Evolutionary conservation across 1,140 invertebrate species (phyloP).

Genomic region (Eulimnadia texana): DNA sequence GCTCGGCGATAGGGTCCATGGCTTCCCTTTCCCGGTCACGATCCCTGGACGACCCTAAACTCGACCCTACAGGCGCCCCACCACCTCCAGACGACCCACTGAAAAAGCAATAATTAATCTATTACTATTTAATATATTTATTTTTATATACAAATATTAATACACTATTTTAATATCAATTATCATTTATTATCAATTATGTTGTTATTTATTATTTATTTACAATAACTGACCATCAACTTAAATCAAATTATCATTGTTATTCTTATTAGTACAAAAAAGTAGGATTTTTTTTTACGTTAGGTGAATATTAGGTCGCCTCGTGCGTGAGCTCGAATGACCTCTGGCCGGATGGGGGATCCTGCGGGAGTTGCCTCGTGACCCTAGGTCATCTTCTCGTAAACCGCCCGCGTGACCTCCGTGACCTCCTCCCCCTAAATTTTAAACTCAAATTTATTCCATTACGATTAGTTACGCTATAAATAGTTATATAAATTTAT

Average conservation of each 20-base stretch:
- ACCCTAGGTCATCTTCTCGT: constrained; percentile 64
- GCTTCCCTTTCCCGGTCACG: constrained; percentile 43
- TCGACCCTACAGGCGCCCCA: neutral
- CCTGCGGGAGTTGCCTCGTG: constrained; percentile 63
- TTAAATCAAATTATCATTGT: too few species aligned
- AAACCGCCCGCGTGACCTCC: neutral
- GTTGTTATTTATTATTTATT: too few species aligned
- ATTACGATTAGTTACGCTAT: too few species aligned
- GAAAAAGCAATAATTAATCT: constrained; percentile 5
- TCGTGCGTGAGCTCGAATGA: constrained; percentile 53
- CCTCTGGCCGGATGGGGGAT: constrained; percentile 68
- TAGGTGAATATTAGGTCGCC: constrained; percentile 78
- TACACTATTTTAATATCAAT: too few species aligned
- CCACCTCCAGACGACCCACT: neutral
- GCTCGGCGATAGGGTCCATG: constrained; percentile 86
- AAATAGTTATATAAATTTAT: too few species aligned
- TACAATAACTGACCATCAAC: too few species aligned
- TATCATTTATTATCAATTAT: too few species aligned
- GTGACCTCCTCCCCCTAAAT: neutral
- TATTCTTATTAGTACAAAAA: neutral
- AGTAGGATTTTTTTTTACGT: constrained; percentile 34
- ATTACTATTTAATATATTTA: neutral
- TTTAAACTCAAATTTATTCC: too few species aligned
- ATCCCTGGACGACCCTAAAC: neutral
- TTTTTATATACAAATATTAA: too few species aligned